Conservation (phyloP, 92 coral and sea anemone species). For the Porites lobata region DNA sequence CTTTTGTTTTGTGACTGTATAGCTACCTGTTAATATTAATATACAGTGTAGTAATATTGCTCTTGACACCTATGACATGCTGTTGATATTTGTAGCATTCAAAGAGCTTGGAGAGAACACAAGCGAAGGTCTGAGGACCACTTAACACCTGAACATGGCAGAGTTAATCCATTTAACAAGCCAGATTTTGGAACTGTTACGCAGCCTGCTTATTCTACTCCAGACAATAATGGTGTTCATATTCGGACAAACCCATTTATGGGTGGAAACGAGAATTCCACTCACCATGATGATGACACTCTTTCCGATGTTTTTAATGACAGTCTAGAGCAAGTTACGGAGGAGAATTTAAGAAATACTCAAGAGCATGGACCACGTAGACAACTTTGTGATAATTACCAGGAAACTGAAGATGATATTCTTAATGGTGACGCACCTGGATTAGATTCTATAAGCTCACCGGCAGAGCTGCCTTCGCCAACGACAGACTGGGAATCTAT, state of each 20-base stretch:
- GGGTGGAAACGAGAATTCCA: constrained; percentile 25
- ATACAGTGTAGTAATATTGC: not conserved
- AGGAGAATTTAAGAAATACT: constrained; percentile 40
- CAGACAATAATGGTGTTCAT: constrained; percentile 42
- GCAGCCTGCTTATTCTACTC: constrained; percentile 13
- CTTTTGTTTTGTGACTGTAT: too few species aligned
- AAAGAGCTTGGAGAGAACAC: constrained; percentile 96
- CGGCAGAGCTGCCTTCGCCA: constrained; percentile 91
- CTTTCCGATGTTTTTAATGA: constrained; percentile 80
- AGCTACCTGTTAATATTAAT: too few species aligned
- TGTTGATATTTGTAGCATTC: constrained; percentile 71
- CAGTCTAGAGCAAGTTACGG: constrained; percentile 88
- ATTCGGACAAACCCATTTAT: constrained; percentile 90
- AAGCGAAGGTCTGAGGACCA: constrained; percentile 59
- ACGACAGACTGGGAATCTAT: constrained; percentile 99
- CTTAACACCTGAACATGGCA: not conserved
- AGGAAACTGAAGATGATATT: constrained; percentile 48
- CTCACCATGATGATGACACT: constrained; percentile 69
- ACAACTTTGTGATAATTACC: constrained; percentile 7
- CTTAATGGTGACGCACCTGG: constrained; percentile 61
- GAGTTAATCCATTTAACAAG: constrained; percentile 20
- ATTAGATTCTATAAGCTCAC: constrained; percentile 77
- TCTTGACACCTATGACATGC: not conserved
- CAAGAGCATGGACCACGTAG: constrained; percentile 33
- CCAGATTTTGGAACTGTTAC: constrained; percentile 36